These are phyloP conservation scores for Gallinago nigripennis DNA, from an alignment of 2,797 vertebrate genomes.

Conservation along the genomic window DNA sequence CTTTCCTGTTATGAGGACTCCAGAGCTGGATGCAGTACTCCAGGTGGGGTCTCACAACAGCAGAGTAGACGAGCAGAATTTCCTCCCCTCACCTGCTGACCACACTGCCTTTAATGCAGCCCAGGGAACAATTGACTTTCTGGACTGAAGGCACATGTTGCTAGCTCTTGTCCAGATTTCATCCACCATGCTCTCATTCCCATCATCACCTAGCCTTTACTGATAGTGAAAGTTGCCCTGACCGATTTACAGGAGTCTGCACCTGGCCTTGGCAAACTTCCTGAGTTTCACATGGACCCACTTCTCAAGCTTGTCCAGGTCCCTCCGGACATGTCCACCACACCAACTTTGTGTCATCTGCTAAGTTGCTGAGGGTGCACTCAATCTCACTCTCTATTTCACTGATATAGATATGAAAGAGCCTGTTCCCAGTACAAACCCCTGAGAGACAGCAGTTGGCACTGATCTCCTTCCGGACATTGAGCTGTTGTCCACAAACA, in stretches of 20 bases:
- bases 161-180: background rate
- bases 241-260: background rate
- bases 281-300: background rate
- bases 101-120: background rate
- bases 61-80: background rate
- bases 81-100: background rate
- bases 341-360: background rate
- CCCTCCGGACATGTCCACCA: no score
- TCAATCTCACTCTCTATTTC: background rate
- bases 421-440: background rate
- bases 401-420: background rate
- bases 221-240: background rate
- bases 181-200: background rate
- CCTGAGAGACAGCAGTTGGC: background rate
- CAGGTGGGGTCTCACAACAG: background rate
- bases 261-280: background rate
- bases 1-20: background rate
- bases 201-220: background rate
- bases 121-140: background rate
- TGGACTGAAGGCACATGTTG: background rate
- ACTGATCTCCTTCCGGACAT: background rate
- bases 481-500: background rate
- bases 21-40: background rate
- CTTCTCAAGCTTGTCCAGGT: background rate
- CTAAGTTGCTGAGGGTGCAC: no score